Evolutionary conservation across 1,140 invertebrate species (phyloP).

Genomic region (Carposina sasakii): DNA sequence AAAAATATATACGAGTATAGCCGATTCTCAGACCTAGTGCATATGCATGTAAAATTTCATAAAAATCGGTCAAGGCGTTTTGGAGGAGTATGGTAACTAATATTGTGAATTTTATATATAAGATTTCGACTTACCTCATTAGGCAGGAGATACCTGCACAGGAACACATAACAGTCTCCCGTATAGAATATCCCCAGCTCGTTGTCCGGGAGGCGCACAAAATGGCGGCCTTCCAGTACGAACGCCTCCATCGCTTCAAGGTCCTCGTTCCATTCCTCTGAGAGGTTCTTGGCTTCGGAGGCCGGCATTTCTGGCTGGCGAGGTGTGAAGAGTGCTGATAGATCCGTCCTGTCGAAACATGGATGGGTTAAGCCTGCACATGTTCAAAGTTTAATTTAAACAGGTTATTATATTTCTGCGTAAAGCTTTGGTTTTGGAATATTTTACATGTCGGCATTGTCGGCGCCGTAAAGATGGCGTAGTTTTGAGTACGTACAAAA

Average conservation of each 20-base stretch:
- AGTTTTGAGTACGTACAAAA: too few species aligned
- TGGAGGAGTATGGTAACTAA: too few species aligned
- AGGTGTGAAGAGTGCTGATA: conserved; percentile 96
- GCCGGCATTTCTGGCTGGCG: conserved; percentile 90
- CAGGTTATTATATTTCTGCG: too few species aligned
- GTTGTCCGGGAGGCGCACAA: conserved; percentile 94
- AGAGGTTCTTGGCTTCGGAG: conserved; percentile 90
- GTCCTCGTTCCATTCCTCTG: conserved; percentile 97
- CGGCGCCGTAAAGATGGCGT: too few species aligned
- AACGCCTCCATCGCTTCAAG: conserved; percentile 98
- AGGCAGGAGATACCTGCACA: conserved; percentile 95
- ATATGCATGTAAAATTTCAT: too few species aligned
- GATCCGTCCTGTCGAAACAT: conserved; percentile 80
- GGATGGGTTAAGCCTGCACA: too few species aligned
- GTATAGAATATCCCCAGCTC: conserved; percentile 96
- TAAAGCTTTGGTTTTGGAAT: too few species aligned
- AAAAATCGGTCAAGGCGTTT: too few species aligned
- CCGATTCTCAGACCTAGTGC: too few species aligned
- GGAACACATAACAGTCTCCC: conserved; percentile 97
- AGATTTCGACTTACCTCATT: conserved; percentile 63
- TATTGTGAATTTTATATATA: background rate
- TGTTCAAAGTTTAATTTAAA: too few species aligned
- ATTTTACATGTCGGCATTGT: too few species aligned
- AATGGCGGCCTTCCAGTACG: conserved; percentile 98
- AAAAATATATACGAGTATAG: too few species aligned